Conservation (phyloP, 1,140 invertebrate species). For the Conus betulinus region DNA sequence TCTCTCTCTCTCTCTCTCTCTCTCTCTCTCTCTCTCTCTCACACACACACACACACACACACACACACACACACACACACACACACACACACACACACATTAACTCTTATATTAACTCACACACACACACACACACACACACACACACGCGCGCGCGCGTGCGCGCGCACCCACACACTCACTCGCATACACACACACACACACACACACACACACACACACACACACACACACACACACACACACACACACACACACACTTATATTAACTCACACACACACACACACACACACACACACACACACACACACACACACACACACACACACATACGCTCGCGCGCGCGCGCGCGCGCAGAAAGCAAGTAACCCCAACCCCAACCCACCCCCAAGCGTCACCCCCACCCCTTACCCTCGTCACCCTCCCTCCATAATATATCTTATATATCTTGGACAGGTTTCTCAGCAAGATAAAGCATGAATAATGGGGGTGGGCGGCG, state of each 20-base stretch:
- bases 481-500: too few relatives aligned
- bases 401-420: too few relatives aligned
- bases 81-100: conserved; percentile 20
- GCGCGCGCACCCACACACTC: neutral
- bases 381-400: too few relatives aligned
- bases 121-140: conserved; percentile 22
- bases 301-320: neutral
- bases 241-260: conserved; percentile 22
- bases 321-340: too few relatives aligned
- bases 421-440: too few relatives aligned
- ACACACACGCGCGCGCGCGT: neutral
- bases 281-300: conserved; percentile 15
- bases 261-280: neutral
- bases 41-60: neutral
- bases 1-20: neutral
- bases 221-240: conserved; percentile 21
- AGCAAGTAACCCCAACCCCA: too few relatives aligned
- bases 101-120: neutral
- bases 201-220: conserved; percentile 11
- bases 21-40: conserved; percentile 5
- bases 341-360: too few relatives aligned
- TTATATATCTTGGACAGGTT: too few relatives aligned
- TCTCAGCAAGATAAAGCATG: too few relatives aligned
- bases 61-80: neutral
- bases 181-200: neutral